Evolutionary conservation across 2,797 vertebrate genomes (phyloP).

Genomic region (Leptoclinus maculatus): DNA sequence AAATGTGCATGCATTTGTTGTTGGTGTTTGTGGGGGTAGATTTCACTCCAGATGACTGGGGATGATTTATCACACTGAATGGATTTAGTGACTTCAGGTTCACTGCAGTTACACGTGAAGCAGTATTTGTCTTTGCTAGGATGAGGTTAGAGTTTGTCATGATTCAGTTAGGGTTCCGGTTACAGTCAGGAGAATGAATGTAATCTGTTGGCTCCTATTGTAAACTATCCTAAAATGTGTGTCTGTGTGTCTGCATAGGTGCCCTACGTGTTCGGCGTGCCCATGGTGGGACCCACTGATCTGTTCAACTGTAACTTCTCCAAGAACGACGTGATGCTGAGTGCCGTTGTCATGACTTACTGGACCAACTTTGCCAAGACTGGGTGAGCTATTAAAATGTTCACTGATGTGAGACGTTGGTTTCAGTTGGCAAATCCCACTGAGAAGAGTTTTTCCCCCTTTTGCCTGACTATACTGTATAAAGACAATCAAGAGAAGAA

Average conservation of each 20-base stretch:
- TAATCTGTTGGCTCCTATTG: slow-evolving; percentile 1
- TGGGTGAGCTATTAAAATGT: slow-evolving; percentile 85
- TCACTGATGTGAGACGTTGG: slow-evolving; percentile 32
- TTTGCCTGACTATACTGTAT: not conserved
- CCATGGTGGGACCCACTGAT: slow-evolving; percentile 95
- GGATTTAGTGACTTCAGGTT: slow-evolving; percentile 27
- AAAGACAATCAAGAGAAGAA: slow-evolving; percentile 17
- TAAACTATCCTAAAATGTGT: slow-evolving; percentile 12
- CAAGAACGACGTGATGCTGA: slow-evolving; percentile 98
- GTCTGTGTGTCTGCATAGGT: slow-evolving; percentile 61
- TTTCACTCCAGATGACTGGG: slow-evolving; percentile 6
- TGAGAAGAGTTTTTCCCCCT: not conserved
- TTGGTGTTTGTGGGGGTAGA: not conserved
- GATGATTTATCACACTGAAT: slow-evolving; percentile 9
- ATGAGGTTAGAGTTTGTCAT: not conserved
- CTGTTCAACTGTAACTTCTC: slow-evolving; percentile 98
- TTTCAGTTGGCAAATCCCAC: slow-evolving; percentile 16
- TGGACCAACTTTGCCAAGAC: slow-evolving; percentile 99
- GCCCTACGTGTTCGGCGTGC: slow-evolving; percentile 88
- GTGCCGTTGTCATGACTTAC: slow-evolving; percentile 98
- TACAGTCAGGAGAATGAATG: slow-evolving; percentile 23
- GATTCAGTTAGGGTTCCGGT: slow-evolving; percentile 6
- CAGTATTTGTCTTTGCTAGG: not conserved
- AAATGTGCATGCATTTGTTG: not conserved
- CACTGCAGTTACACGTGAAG: slow-evolving; percentile 10